These are phyloP conservation scores for Chroicocephalus ridibundus DNA, from an alignment of 2,113 vertebrate species.

Conservation along the genomic window DNA sequence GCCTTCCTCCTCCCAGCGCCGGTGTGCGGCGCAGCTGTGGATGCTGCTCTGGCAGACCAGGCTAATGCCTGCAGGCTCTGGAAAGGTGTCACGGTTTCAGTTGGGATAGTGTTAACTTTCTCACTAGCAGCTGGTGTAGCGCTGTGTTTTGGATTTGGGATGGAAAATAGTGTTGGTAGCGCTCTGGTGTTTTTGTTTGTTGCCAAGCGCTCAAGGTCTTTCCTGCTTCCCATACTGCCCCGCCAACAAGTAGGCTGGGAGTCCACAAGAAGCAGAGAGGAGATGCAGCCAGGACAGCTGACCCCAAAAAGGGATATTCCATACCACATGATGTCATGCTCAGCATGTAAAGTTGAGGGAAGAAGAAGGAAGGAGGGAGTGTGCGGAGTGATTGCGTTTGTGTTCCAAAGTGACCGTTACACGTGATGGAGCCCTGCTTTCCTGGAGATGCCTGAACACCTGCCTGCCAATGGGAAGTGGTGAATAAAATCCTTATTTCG, in stretches of 20 bases:
- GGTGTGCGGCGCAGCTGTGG: rapidly evolving
- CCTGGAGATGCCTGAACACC: background rate
- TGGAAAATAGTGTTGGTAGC: background rate
- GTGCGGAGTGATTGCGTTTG: background rate
- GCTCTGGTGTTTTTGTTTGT: background rate
- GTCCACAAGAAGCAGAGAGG: background rate
- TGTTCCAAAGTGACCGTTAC: background rate
- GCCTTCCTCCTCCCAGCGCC: background rate
- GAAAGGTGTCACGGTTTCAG: background rate
- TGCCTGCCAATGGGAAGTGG: background rate
- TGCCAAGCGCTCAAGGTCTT: background rate
- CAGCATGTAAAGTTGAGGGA: background rate
- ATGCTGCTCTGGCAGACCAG: background rate
- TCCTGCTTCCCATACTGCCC: background rate
- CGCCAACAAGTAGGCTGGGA: background rate
- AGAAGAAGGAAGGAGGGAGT: background rate
- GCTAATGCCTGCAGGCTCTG: background rate
- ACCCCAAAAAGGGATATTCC: background rate
- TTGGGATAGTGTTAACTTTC: background rate
- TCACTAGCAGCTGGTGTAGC: background rate
- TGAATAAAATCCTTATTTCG: background rate
- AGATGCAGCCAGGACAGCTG: background rate
- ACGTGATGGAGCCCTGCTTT: background rate
- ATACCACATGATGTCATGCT: background rate
- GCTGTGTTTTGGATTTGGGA: background rate